phyloP scores from a whole-genome alignment of 2,797 vertebrate genomes.

The Sebastes dallii region DNA sequence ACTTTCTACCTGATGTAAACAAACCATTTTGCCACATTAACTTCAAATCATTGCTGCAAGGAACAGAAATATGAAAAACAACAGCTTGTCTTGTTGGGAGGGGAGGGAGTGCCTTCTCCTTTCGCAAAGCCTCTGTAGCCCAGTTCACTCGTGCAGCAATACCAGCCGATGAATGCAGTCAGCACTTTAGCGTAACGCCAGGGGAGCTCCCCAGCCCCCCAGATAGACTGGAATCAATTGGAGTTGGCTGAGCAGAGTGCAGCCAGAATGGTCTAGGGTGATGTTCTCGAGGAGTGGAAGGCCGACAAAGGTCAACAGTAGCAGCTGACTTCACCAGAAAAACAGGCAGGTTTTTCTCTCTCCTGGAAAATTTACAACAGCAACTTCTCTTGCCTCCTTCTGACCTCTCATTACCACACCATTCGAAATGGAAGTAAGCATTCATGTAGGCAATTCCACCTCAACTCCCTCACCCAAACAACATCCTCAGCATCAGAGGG shows the following conservation, averaged over 20 bases:
- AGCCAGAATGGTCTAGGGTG: conserved; percentile 28
- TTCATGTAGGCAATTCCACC: conserved; percentile 1
- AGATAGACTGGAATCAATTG: conserved; percentile 62
- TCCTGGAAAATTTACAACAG: conserved; percentile 27
- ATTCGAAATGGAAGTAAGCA: conserved; percentile 17
- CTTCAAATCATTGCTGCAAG: conserved; percentile 16
- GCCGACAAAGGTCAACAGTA: conserved; percentile 46
- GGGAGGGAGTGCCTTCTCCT: neutral
- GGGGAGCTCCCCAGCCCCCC: conserved; percentile 40
- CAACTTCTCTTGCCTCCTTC: conserved; percentile 34
- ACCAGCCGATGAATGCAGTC: conserved; percentile 61
- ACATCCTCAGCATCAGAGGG: neutral
- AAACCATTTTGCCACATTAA: conserved; percentile 28
- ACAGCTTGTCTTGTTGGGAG: conserved; percentile 13
- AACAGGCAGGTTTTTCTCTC: neutral
- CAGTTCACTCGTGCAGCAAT: conserved; percentile 48
- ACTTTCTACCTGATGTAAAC: conserved; percentile 34
- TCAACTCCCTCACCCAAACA: neutral
- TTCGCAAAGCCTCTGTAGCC: conserved; percentile 17
- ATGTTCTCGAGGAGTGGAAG: conserved; percentile 43
- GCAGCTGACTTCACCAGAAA: conserved; percentile 46
- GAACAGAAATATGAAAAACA: conserved; percentile 19
- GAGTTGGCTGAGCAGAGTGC: conserved; percentile 26
- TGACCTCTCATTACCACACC: conserved; percentile 54
- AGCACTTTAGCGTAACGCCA: conserved; percentile 63